These are phyloP conservation scores for Apus apus DNA, from an alignment of 2,113 vertebrate genomes.

Conservation along the genomic window DNA sequence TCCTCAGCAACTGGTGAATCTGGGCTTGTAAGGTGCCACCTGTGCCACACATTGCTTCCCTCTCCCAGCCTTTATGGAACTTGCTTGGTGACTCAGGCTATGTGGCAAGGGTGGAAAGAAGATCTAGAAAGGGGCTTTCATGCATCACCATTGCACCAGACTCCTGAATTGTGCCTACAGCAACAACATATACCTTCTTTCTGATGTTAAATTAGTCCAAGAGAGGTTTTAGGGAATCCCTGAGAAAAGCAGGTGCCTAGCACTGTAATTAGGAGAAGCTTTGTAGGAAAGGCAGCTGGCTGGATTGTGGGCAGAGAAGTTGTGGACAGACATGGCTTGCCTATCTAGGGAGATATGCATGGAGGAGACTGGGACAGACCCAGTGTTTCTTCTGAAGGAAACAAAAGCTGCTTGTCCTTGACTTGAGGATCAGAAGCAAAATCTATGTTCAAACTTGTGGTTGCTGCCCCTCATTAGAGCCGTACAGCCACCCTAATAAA, in stretches of 20 bases:
- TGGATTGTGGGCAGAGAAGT: background rate
- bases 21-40: background rate
- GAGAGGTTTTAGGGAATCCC: background rate
- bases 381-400: background rate
- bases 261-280: background rate
- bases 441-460: background rate
- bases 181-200: background rate
- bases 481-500: slow-evolving; percentile 17
- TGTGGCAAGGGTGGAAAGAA: background rate
- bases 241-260: background rate
- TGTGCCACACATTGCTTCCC: fast-evolving
- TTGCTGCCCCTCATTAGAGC: slow-evolving; percentile 51
- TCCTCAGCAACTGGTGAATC: background rate
- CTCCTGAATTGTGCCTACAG: background rate
- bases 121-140: background rate
- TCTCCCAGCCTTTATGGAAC: background rate
- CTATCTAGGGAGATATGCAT: too few relatives aligned
- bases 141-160: background rate
- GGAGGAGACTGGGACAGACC: background rate
- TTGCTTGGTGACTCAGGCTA: background rate
- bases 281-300: background rate
- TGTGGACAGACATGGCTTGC: background rate
- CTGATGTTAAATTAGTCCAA: background rate
- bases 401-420: background rate
- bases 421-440: background rate